Base-by-base conservation (phyloP, 2,113 vertebrate genomes). In the Monarcha castaneiventris region DNA sequence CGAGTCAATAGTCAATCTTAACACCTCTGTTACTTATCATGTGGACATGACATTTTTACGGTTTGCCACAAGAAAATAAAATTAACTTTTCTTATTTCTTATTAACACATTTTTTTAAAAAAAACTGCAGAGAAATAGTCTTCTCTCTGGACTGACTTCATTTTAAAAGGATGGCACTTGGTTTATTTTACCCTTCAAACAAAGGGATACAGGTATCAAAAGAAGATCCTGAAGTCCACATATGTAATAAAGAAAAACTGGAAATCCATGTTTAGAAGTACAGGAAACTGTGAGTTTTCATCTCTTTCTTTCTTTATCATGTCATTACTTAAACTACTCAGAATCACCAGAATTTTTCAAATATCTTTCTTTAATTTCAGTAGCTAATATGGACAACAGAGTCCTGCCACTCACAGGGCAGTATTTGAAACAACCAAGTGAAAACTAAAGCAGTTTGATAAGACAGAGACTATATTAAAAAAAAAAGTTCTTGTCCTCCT, bases 41-140 rank as follows among this genome's bases (percentile, higher is more conserved):
- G 0, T 29, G n/a, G 10, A 61, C 4, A 5, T 0, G 0, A 68
- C 61, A 81, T 56, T 66, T 94, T 43, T 56, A 56, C 21, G 13
- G 3, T 69, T 74, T 78, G 4, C 6, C 16, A 74, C 32, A 61
- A 81, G 9, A 56, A 83, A 76, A 14, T 15, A 54, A 39, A 83
- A n/a, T n/a, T 25, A 59, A 9, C 5, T 5, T 61, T 64, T 44
- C 12, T 4, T 2, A 3, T 48, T 56, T 35, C 15, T 49, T 51
- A 41, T 55, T 71, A 44, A 32, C 5, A 21, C 3, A 25, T 46
- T 18, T 55, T 79, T 72, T 87, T 89, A 10, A 2, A 13, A 37
- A 46, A 39, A 46, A 54, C 2, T 56, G 8, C 23, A 4, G 8
- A 76, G 2, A 55, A 63, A 69, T 23, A 18, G 7, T 32, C 72